Evolutionary conservation across 2,888 invertebrate genomes (phyloP), one percentile per base, ranked within the genome.

Genomic region (Eucriotettix oculatus): DNA sequence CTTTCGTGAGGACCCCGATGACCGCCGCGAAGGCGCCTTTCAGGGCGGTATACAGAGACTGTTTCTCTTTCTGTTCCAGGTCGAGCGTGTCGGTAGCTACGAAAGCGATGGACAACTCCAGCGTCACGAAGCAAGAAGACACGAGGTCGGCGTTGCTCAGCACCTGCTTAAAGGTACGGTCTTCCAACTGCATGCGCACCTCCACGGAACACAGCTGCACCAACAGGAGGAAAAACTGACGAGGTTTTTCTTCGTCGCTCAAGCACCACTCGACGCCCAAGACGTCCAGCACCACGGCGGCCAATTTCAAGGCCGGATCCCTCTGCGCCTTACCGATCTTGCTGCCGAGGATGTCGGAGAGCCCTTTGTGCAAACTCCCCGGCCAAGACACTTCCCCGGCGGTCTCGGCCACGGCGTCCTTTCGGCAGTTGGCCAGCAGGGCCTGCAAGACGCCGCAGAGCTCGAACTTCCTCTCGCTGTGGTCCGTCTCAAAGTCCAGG

Each of bases 181-280:
- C 90, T 69, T 95, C 95, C 64, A 95, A 77, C 66, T 91, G 90
- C 93, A 96, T 94, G 69, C 94, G 82, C 1, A 95, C 87, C 79
- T 96, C 95, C 70, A 95, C 90, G 57, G 92, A 90, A 67, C 89
- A 86, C 60, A 96, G 76, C 71, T 95, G 93, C 60, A 93, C 82
- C 40, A 90, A 73, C 12, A 94, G 74, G 17, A 93, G 76, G 69
- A 92, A 87, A 69, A 90, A 85, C 73, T 89, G 88, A 61, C 80
- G 79, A 60, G 90, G 89, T 66, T 82, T 80, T 63, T 86, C 86
- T 66, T 87, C 87, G 72, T 89, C 87, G 67, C 80, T 81, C 65
- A 91, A 76, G 60, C 86, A 81, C 91, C 92, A 93, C 65, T 90
- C 89, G 41, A 90, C 82, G 17, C 94, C 92, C 29, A 92, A 76